Evolutionary conservation across 2,113 vertebrate species (phyloP).

Genomic region (Apus apus): DNA sequence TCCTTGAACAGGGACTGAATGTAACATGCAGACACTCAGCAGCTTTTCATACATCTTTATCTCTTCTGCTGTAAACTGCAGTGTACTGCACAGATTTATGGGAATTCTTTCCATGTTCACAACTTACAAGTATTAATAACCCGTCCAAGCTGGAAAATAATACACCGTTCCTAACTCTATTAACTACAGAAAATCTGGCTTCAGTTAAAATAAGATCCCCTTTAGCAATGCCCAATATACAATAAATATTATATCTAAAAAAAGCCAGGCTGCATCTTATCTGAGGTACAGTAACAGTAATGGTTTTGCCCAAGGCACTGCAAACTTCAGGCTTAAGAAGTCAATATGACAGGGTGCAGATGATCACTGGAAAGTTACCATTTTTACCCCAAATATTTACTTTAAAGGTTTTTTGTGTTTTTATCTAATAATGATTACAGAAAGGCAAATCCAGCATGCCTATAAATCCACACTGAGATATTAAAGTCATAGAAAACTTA

Average conservation of each 20-base stretch:
- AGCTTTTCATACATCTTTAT: constrained; percentile 59
- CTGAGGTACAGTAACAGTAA: constrained; percentile 41
- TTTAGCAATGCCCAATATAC: constrained; percentile 63
- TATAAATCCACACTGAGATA: constrained; percentile 12
- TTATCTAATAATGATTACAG: constrained; percentile 44
- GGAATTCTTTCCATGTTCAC: constrained; percentile 72
- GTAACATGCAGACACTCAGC: neutral
- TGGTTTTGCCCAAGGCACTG: constrained; percentile 59
- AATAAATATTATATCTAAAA: constrained; percentile 51
- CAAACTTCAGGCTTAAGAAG: constrained; percentile 63
- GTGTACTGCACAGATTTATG: constrained; percentile 54
- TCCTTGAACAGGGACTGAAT: neutral
- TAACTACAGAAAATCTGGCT: constrained; percentile 73
- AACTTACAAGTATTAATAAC: constrained; percentile 67
- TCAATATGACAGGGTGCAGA: constrained; percentile 67
- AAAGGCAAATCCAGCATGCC: constrained; percentile 47
- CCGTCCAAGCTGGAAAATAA: constrained; percentile 72
- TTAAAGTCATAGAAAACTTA: neutral
- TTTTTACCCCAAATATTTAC: constrained; percentile 59
- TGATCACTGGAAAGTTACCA: constrained; percentile 62
- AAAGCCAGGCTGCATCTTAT: constrained; percentile 60
- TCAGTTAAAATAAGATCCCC: constrained; percentile 71
- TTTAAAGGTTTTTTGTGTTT: constrained; percentile 9
- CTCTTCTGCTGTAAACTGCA: constrained; percentile 30
- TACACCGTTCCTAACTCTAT: constrained; percentile 72